Evolutionary conservation across 1,140 invertebrate species (phyloP).

Genomic region (Streblospio benedicti): DNA sequence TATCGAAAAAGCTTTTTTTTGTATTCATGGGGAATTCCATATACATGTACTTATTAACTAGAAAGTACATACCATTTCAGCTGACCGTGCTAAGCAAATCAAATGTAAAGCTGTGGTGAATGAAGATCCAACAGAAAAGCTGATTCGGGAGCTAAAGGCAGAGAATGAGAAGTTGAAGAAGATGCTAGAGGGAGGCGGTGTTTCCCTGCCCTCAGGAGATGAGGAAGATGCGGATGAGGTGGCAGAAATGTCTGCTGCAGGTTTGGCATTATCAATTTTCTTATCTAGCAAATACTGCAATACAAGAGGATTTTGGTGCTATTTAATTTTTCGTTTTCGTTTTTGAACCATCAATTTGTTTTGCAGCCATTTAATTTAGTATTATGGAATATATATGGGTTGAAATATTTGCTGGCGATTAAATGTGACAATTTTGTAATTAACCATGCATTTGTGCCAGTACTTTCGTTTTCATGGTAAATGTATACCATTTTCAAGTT

Average conservation of each 20-base stretch:
- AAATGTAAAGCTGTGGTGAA: conserved; percentile 54
- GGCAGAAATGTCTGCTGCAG: conserved; percentile 41
- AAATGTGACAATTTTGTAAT: too few species aligned
- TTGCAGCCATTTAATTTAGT: too few species aligned
- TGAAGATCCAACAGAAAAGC: conserved; percentile 54
- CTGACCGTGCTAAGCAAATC: conserved; percentile 56
- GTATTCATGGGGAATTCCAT: not conserved
- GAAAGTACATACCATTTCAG: conserved; percentile 27
- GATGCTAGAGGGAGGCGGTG: conserved; percentile 41
- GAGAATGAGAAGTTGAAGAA: conserved; percentile 44
- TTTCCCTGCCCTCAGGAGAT: conserved; percentile 30
- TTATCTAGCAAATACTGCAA: too few species aligned
- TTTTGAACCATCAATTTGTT: too few species aligned
- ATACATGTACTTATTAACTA: not conserved
- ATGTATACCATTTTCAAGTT: too few species aligned
- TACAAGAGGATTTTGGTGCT: too few species aligned
- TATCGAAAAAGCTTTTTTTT: not conserved
- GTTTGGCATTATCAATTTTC: conserved; percentile 24
- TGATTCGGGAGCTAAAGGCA: conserved; percentile 51
- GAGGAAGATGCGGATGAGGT: conserved; percentile 29
- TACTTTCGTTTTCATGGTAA: too few species aligned
- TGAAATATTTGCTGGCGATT: too few species aligned
- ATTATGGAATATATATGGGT: too few species aligned
- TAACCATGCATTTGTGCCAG: too few species aligned
- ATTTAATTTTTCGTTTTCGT: too few species aligned